Conservation (phyloP, 2,797 vertebrate species). For the Macropodus opercularis region DNA sequence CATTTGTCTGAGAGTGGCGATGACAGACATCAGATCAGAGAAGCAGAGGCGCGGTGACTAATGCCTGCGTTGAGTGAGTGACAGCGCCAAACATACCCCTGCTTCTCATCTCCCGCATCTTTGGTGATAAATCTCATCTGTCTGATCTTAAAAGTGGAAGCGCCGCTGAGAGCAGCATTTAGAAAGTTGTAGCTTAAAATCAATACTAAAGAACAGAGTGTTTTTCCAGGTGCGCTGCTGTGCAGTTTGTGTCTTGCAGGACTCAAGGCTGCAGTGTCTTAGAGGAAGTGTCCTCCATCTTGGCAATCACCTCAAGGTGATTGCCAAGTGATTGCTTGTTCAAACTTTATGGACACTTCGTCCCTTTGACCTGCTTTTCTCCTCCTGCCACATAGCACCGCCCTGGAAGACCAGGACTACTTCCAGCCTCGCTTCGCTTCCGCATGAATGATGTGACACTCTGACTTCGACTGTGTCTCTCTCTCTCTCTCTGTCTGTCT, state of each 20-base stretch:
- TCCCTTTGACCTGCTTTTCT: slow-evolving; percentile 63
- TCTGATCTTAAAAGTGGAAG: slow-evolving; percentile 59
- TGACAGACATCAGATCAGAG: slow-evolving; percentile 77
- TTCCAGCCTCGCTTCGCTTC: slow-evolving; percentile 60
- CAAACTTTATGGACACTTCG: slow-evolving; percentile 41
- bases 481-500: slow-evolving; percentile 49
- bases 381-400: slow-evolving; percentile 30
- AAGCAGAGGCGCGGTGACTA: slow-evolving; percentile 64
- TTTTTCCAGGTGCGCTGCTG: slow-evolving; percentile 47
- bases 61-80: slow-evolving; percentile 72
- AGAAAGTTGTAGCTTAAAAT: slow-evolving; percentile 66
- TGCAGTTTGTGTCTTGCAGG: slow-evolving; percentile 40
- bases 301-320: slow-evolving; percentile 48
- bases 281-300: slow-evolving; percentile 39
- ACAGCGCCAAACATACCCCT: slow-evolving; percentile 64
- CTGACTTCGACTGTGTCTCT: slow-evolving; percentile 53
- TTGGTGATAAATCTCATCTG: slow-evolving; percentile 67
- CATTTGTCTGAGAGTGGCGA: slow-evolving; percentile 54
- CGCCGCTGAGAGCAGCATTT: slow-evolving; percentile 49
- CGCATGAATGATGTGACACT: slow-evolving; percentile 71
- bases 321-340: no score
- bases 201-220: slow-evolving; percentile 55
- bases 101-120: slow-evolving; percentile 66
- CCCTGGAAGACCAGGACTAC: slow-evolving; percentile 40
- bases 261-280: slow-evolving; percentile 41